A percentile compares a stretch with the other conserved stretches of the same genome.
Conservation (phyloP, 2,113 vertebrate genomes). For the Montifringilla adamsi region DNA sequence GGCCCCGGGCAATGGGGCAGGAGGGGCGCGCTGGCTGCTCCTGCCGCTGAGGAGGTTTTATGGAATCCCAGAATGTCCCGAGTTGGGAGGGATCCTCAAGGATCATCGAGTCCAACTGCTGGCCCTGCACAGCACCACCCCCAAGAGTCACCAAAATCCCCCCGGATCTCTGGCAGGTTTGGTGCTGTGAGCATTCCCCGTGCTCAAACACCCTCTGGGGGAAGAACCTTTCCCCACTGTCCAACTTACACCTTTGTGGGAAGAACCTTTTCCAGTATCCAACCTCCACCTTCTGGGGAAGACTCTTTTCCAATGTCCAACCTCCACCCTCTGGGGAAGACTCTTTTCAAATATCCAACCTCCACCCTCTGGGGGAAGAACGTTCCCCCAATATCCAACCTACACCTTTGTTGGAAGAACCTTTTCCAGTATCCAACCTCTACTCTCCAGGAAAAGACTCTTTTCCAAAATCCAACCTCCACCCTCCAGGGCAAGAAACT, state of each 20-base stretch:
- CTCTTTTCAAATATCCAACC: no score
- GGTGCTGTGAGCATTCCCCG: not conserved
- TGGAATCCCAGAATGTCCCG: not conserved
- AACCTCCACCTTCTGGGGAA: no score
- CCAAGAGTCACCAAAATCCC: not conserved
- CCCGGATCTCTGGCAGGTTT: not conserved
- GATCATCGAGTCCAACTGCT: rapidly evolving
- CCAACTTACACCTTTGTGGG: not conserved
- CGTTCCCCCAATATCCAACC: no score
- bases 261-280: not conserved
- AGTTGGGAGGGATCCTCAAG: not conserved
- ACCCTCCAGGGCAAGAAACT: no score
- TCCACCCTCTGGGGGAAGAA: no score
- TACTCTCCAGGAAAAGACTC: no score
- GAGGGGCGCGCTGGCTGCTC: not conserved
- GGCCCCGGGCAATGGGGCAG: not conserved
- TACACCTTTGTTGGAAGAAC: no score
- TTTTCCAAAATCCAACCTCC: no score
- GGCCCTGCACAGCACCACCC: not conserved
- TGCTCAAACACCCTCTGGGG: not conserved
- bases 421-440: no score
- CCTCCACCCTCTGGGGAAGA: no score
- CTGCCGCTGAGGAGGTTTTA: not conserved
- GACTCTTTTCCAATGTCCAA: no score
- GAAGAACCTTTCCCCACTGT: not conserved